Conservation (phyloP, 2,888 invertebrate genomes). For the Neelides folsomi region DNA sequence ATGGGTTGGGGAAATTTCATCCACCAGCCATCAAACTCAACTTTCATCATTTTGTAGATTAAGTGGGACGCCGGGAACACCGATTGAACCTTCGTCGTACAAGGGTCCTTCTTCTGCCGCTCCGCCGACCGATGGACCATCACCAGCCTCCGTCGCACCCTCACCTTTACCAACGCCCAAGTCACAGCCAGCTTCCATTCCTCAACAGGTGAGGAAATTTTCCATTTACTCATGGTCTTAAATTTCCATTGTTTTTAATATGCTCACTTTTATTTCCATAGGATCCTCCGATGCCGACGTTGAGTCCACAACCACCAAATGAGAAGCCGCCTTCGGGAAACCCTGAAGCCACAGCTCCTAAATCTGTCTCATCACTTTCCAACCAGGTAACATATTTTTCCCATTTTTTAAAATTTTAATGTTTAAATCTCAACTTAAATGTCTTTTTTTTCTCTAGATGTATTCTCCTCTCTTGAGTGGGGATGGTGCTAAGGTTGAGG, state of each 20-base stretch:
- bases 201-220: constrained; percentile 10
- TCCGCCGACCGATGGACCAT: constrained; percentile 37
- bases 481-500: background rate
- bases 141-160: constrained; percentile 53
- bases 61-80: constrained; percentile 41
- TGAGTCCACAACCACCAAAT: constrained; percentile 37
- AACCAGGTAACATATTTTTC: constrained; percentile 38
- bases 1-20: no score
- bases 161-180: constrained; percentile 57
- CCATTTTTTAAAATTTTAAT: no score
- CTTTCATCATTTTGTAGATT: constrained; percentile 8
- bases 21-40: no score
- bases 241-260: no score
- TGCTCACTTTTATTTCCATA: no score
- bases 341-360: constrained; percentile 38
- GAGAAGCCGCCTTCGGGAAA: constrained; percentile 36
- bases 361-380: constrained; percentile 38
- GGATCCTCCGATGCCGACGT: constrained; percentile 28
- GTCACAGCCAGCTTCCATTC: constrained; percentile 47
- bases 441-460: constrained; percentile 10
- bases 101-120: constrained; percentile 36
- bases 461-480: constrained; percentile 9
- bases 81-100: constrained; percentile 54
- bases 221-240: no score
- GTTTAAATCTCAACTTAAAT: no score